These are phyloP conservation scores for Rhagoletis pomonella DNA, from an alignment of 1,140 invertebrate genomes.

Conservation along the genomic window DNA sequence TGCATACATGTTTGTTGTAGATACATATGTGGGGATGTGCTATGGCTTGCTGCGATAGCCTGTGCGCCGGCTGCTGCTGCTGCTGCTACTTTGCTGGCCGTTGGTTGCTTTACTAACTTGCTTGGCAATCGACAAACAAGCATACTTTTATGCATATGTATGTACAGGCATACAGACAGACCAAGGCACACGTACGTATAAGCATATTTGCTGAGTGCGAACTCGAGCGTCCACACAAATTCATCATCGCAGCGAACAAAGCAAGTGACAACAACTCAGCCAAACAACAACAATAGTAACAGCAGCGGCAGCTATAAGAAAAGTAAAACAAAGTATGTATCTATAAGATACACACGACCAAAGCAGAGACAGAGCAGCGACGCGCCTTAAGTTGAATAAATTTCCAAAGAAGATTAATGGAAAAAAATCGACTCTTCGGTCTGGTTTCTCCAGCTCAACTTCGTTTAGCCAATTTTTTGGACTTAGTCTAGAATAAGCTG, in stretches of 20 bases:
- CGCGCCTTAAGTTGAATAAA: background rate
- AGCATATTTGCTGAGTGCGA: constrained; percentile 19
- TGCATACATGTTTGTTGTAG: constrained; percentile 53
- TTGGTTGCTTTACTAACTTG: background rate
- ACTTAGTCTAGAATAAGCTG: no score
- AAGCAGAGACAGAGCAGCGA: background rate
- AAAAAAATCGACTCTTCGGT: background rate
- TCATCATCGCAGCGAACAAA: constrained; percentile 38
- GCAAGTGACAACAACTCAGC: constrained; percentile 21
- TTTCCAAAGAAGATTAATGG: background rate
- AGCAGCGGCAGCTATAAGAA: constrained; percentile 3
- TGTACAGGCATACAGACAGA: background rate
- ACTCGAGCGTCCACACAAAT: constrained; percentile 1
- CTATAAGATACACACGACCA: constrained; percentile 37
- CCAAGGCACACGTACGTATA: background rate
- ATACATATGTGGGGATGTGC: constrained; percentile 46
- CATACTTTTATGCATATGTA: background rate
- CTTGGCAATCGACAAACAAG: background rate
- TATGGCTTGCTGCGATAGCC: constrained; percentile 16
- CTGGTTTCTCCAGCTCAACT: no score
- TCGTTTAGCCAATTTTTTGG: no score
- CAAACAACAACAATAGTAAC: constrained; percentile 13
- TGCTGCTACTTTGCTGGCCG: background rate
- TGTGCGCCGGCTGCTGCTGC: background rate
- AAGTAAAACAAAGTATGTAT: constrained; percentile 42